A percentile compares a stretch with the other conserved stretches of the same genome.
These are phyloP conservation scores for Scaptomyza polygonia DNA, from an alignment of 2,888 invertebrate genomes.

Conservation along the genomic window DNA sequence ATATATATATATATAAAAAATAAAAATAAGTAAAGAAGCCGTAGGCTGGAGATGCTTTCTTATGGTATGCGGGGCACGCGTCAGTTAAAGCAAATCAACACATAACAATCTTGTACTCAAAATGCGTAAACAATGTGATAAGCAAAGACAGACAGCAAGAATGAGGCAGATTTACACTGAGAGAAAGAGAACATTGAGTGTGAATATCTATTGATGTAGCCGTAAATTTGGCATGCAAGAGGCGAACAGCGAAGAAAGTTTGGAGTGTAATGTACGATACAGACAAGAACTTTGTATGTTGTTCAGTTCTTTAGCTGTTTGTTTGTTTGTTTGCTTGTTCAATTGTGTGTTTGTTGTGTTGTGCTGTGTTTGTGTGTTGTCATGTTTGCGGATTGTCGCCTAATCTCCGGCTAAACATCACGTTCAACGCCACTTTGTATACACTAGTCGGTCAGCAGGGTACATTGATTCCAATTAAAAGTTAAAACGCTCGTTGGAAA, in stretches of 20 bases:
- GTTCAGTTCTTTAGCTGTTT: conserved; percentile 18
- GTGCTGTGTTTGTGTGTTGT: conserved; percentile 35
- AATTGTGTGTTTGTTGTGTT: conserved; percentile 18
- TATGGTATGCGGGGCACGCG: conserved; percentile 76
- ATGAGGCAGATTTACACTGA: neutral
- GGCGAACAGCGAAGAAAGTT: conserved; percentile 49
- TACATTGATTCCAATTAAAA: conserved; percentile 11
- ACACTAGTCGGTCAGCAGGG: conserved; percentile 23
- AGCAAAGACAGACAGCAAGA: conserved; percentile 44
- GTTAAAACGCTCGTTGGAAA: neutral
- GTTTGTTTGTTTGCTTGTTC: conserved; percentile 5
- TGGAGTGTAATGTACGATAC: conserved; percentile 20
- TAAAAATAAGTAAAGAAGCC: conserved; percentile 14
- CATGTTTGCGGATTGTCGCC: conserved; percentile 57
- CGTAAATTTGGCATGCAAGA: conserved; percentile 65
- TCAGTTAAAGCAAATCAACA: conserved; percentile 78
- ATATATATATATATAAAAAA: conserved; percentile 18
- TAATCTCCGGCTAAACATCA: conserved; percentile 69
- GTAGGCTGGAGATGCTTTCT: conserved; percentile 56
- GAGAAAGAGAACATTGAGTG: conserved; percentile 3
- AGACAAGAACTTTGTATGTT: conserved; percentile 38
- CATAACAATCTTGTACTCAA: conserved; percentile 81
- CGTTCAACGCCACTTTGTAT: conserved; percentile 42
- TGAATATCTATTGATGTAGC: conserved; percentile 73
- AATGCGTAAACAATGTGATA: conserved; percentile 81